A percentile compares a stretch with the other conserved stretches of the same genome.
phyloP scores from a whole-genome alignment of 2,888 invertebrate species.

The Bombylius discolor region DNA sequence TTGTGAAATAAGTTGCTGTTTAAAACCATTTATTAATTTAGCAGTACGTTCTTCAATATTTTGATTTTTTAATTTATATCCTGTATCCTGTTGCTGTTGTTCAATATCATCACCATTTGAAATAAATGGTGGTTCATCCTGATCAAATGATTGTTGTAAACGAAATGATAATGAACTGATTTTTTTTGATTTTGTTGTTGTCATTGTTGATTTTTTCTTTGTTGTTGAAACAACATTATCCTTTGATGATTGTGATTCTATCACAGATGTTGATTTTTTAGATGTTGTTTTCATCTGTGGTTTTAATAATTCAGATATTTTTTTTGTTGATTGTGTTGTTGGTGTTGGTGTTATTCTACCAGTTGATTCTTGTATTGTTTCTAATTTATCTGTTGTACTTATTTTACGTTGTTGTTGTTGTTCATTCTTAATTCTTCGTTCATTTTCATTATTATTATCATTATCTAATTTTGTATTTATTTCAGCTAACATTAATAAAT shows the following conservation, averaged over 20 bases:
- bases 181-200: slow-evolving; percentile 14
- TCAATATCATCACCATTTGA: slow-evolving; percentile 16
- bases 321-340: slow-evolving; percentile 28
- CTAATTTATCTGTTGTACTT: slow-evolving; percentile 12
- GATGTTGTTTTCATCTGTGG: not conserved
- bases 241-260: slow-evolving; percentile 12
- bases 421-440: no score
- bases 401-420: not conserved
- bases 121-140: slow-evolving; percentile 29
- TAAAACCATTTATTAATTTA: slow-evolving; percentile 3
- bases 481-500: slow-evolving; percentile 55
- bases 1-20: slow-evolving; percentile 1
- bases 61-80: slow-evolving; percentile 6
- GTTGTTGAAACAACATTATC: slow-evolving; percentile 7
- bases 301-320: not conserved
- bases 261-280: slow-evolving; percentile 28
- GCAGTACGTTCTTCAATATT: slow-evolving; percentile 1
- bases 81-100: slow-evolving; percentile 3
- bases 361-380: not conserved
- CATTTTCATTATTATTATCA: slow-evolving; percentile 11
- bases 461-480: slow-evolving; percentile 40
- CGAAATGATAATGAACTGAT: slow-evolving; percentile 25
- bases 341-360: slow-evolving; percentile 17
- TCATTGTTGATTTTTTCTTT: slow-evolving; percentile 11
- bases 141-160: slow-evolving; percentile 31